Percentiles rank a stretch among this genome's conserved stretches.
phyloP scores from a whole-genome alignment of 2,888 invertebrate species.

The Sesamia inferens region DNA sequence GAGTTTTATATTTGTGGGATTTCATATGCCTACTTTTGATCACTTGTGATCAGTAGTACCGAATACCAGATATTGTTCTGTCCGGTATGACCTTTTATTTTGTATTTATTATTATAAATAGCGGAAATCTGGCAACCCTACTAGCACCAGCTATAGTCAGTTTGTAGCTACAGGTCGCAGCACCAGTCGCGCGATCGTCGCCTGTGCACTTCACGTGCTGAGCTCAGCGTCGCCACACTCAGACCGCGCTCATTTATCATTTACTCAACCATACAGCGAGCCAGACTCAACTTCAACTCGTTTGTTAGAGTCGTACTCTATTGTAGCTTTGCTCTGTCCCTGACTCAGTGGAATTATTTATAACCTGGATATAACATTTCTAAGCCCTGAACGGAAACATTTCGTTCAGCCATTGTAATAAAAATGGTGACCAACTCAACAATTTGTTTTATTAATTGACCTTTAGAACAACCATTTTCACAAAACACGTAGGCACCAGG shows the following conservation, averaged over 20 bases:
- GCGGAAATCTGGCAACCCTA: too few species aligned
- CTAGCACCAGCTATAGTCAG: neutral
- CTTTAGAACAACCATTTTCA: neutral
- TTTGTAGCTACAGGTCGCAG: neutral
- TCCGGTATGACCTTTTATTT: too few species aligned
- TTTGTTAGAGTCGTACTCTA: constrained; percentile 40
- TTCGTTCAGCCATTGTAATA: constrained; percentile 12
- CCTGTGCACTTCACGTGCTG: neutral
- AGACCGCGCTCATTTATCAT: constrained; percentile 54
- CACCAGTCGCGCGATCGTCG: constrained; percentile 10
- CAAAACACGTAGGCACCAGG: neutral
- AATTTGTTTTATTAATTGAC: constrained; percentile 2
- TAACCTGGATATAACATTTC: constrained; percentile 30
- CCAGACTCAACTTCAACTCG: constrained; percentile 48
- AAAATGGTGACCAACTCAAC: constrained; percentile 11
- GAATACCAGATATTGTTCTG: too few species aligned
- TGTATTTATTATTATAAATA: too few species aligned
- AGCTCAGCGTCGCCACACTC: constrained; percentile 26
- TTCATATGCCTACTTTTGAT: too few species aligned
- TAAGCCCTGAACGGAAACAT: constrained; percentile 27
- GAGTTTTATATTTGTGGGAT: too few species aligned
- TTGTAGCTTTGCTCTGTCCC: constrained; percentile 30
- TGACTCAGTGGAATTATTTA: constrained; percentile 27
- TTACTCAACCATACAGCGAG: constrained; percentile 41
- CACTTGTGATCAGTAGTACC: too few species aligned